phyloP scores from a whole-genome alignment of 2,797 vertebrate genomes.

The Xenentodon cancila region DNA sequence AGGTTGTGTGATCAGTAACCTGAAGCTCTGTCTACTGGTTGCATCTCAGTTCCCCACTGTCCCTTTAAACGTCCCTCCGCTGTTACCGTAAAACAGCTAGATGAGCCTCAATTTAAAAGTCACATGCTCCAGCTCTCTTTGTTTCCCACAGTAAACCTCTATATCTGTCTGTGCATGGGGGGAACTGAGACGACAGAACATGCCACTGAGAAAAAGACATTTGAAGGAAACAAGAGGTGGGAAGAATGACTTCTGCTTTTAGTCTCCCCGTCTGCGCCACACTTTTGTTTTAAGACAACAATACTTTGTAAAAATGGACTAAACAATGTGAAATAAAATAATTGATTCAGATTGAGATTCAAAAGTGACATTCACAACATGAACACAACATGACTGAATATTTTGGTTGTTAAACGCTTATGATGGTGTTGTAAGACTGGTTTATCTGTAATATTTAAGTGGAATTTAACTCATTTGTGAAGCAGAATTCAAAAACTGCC shows the following conservation, averaged over 20 bases:
- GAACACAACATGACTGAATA: neutral
- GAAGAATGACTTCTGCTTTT: neutral
- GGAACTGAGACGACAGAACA: slow-evolving; percentile 6
- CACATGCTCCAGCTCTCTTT: slow-evolving; percentile 83
- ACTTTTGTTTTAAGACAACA: neutral
- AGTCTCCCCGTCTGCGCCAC: neutral
- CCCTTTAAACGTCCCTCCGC: slow-evolving; percentile 69
- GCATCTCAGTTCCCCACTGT: slow-evolving; percentile 46
- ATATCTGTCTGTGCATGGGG: slow-evolving; percentile 16
- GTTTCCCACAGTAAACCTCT: slow-evolving; percentile 53
- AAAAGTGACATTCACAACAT: neutral
- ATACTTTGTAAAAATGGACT: neutral
- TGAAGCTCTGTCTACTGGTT: slow-evolving; percentile 25
- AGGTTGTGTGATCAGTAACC: slow-evolving; percentile 25
- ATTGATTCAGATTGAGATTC: neutral
- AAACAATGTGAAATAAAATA: neutral
- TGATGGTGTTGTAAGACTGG: neutral
- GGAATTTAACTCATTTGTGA: no score
- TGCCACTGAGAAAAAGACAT: slow-evolving; percentile 3
- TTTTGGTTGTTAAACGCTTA: neutral
- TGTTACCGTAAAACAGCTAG: slow-evolving; percentile 74
- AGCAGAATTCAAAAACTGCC: no score
- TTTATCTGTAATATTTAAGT: neutral
- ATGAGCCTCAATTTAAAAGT: slow-evolving; percentile 75
- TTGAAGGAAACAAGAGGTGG: neutral